These are phyloP conservation scores for Thaleichthys pacificus DNA, from an alignment of 2,797 vertebrate genomes.

Conservation along the genomic window DNA sequence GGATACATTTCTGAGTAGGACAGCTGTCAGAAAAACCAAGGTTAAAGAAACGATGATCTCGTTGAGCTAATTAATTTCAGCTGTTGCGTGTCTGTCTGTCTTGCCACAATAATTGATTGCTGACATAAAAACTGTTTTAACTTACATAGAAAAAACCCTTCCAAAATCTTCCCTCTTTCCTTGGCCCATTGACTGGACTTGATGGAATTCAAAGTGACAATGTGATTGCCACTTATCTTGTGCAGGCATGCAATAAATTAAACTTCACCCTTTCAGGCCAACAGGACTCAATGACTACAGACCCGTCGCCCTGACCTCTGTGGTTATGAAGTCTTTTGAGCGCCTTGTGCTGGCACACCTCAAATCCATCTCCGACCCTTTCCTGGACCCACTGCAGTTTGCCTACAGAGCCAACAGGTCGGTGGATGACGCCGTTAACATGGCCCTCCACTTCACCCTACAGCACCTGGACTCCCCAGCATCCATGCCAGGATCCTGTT, in stretches of 20 bases:
- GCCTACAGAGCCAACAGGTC: no score
- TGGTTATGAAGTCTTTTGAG: no score
- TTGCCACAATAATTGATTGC: conserved; percentile 55
- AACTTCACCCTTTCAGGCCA: conserved; percentile 49
- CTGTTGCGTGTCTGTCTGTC: conserved; percentile 27
- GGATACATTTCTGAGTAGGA: background rate
- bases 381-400: no score
- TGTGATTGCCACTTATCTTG: conserved; percentile 56
- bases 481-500: no score
- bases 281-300: no score
- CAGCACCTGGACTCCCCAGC: no score
- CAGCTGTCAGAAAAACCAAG: background rate
- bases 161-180: background rate
- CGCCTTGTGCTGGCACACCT: no score
- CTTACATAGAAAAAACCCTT: conserved; percentile 15
- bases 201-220: conserved; percentile 52
- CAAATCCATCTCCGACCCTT: no score
- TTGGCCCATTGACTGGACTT: conserved; percentile 9
- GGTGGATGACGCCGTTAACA: no score
- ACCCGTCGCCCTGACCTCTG: no score
- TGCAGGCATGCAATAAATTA: conserved; percentile 56
- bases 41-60: background rate
- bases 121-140: conserved; percentile 34
- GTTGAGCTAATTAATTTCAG: background rate
- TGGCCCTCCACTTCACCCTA: no score